A percentile compares a stretch with the other conserved stretches of the same genome.
phyloP scores from a whole-genome alignment of 2,113 vertebrate species.

The Corapipo altera region DNA sequence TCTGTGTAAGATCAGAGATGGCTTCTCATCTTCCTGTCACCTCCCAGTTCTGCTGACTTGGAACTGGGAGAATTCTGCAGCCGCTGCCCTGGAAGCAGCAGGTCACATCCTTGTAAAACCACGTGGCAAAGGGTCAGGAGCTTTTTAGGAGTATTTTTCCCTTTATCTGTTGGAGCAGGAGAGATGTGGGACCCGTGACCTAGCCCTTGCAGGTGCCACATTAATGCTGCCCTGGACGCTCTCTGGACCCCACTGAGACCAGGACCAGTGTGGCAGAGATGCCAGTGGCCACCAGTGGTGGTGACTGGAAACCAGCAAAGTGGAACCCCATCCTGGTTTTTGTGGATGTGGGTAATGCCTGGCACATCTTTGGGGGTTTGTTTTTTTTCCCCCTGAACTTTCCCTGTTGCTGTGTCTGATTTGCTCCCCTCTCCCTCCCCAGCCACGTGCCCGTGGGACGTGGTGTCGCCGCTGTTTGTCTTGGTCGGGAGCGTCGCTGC shows the following conservation, averaged over 20 bases:
- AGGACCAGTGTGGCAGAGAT: not conserved
- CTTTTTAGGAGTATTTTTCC: not conserved
- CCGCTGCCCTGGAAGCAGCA: not conserved
- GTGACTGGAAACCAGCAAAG: not conserved
- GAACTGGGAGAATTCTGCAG: not conserved
- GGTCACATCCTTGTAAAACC: not conserved
- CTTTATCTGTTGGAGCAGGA: not conserved
- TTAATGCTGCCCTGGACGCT: not conserved
- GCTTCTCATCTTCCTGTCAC: not conserved
- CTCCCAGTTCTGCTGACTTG: not conserved
- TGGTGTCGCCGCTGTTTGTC: not conserved
- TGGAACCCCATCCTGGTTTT: fast-evolving
- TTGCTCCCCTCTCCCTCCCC: not conserved
- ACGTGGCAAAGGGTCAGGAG: fast-evolving
- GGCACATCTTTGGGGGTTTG: fast-evolving
- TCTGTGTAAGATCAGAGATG: not conserved
- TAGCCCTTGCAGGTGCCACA: not conserved
- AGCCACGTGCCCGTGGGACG: not conserved
- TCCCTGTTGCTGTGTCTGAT: not conserved
- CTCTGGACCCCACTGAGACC: not conserved
- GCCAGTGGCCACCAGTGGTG: not conserved
- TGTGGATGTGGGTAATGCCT: not conserved
- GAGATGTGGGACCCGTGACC: fast-evolving
- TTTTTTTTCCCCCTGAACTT: not conserved
- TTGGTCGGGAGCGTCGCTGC: not conserved